phyloP scores from a whole-genome alignment of 2,888 invertebrate genomes.

The Acrobasis suavella region DNA sequence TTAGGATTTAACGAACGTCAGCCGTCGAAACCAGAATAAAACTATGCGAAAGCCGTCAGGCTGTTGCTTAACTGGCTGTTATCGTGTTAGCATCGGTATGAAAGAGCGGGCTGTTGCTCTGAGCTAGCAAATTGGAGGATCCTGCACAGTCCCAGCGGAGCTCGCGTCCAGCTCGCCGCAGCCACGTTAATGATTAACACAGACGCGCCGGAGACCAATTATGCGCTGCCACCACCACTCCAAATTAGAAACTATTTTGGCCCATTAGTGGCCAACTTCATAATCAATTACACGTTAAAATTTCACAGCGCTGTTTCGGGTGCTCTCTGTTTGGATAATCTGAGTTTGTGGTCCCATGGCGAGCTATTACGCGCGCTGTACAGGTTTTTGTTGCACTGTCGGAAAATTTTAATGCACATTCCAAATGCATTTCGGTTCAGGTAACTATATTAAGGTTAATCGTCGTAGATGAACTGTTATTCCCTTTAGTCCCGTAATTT shows the following conservation, averaged over 20 bases:
- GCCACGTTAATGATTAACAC: constrained; percentile 73
- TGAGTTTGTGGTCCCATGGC: constrained; percentile 81
- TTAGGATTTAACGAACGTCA: constrained; percentile 66
- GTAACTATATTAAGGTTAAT: constrained; percentile 51
- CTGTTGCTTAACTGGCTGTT: constrained; percentile 30
- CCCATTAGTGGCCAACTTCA: constrained; percentile 80
- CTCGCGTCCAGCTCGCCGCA: constrained; percentile 45
- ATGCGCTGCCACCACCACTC: constrained; percentile 65
- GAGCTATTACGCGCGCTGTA: constrained; percentile 68
- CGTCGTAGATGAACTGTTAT: constrained; percentile 43
- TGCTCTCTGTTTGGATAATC: constrained; percentile 76
- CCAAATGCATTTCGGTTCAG: constrained; percentile 61
- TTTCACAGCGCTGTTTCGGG: constrained; percentile 76
- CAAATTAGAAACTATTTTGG: constrained; percentile 82
- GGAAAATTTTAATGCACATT: constrained; percentile 71
- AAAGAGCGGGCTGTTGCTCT: constrained; percentile 29
- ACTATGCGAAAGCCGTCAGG: constrained; percentile 45
- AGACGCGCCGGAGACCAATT: constrained; percentile 74
- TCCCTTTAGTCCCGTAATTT: constrained; percentile 27
- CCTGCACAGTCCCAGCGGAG: constrained; percentile 48
- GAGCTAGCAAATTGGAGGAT: constrained; percentile 55
- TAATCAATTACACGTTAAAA: constrained; percentile 81
- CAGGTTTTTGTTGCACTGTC: constrained; percentile 71
- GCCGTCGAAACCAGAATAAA: constrained; percentile 44
- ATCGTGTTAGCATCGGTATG: constrained; percentile 24